These are phyloP conservation scores for Cynopterus sphinx DNA, from an alignment of 2,797 vertebrate species.

Conservation along the genomic window DNA sequence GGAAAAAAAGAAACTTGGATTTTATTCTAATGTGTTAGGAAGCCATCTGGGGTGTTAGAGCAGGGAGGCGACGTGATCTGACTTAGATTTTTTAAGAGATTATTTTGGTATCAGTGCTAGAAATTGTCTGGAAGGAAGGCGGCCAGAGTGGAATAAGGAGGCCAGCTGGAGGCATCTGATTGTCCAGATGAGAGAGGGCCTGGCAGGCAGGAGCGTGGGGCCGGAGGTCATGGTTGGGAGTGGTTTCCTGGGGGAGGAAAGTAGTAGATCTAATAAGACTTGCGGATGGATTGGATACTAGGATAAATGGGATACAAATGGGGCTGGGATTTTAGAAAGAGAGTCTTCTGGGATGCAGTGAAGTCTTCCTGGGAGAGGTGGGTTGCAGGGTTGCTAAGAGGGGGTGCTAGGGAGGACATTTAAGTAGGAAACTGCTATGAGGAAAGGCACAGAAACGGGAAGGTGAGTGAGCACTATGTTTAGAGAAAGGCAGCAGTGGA, in stretches of 20 bases:
- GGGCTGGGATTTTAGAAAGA: not conserved
- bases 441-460: not conserved
- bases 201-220: not conserved
- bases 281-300: not conserved
- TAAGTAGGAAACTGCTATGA: not conserved
- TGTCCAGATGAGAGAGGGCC: not conserved
- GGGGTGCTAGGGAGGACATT: not conserved
- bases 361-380: not conserved
- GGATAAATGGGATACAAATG: not conserved
- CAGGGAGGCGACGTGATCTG: not conserved
- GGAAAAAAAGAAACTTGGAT: not conserved
- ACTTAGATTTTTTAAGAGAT: not conserved
- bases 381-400: not conserved
- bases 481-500: not conserved
- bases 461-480: not conserved
- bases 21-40: not conserved
- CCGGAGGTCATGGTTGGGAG: accelerated
- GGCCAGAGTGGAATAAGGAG: not conserved
- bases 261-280: not conserved
- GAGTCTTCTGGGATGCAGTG: not conserved
- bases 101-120: not conserved
- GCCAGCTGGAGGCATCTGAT: not conserved
- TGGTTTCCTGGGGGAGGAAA: not conserved
- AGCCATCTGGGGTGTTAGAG: not conserved
- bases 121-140: not conserved